A percentile compares a stretch with the other conserved stretches of the same genome.
phyloP scores from a whole-genome alignment of 2,797 vertebrate species.

The Arremon brunneinucha region DNA sequence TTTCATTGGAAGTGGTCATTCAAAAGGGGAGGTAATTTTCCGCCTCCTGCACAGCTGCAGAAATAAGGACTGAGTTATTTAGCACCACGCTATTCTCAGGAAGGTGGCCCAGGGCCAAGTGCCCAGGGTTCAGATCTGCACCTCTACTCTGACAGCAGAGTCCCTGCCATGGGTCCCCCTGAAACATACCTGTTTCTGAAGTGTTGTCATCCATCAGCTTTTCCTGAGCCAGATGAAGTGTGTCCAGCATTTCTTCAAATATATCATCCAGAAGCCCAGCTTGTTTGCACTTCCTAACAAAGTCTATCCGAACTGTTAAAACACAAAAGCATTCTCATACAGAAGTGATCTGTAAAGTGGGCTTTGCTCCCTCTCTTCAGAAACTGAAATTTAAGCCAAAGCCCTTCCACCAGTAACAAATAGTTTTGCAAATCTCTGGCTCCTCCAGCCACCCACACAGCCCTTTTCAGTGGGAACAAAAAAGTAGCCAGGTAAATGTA shows the following conservation, averaged over 20 bases:
- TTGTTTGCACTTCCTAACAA: constrained; percentile 74
- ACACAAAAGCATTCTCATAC: not conserved
- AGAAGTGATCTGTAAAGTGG: not conserved
- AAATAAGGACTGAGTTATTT: not conserved
- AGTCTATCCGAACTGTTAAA: constrained; percentile 47
- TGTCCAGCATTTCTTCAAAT: constrained; percentile 74
- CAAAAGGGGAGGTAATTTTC: not conserved
- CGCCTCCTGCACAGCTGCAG: not conserved
- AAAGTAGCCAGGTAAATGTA: fast-evolving
- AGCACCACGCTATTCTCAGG: not conserved
- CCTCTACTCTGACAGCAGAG: not conserved
- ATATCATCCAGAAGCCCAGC: constrained; percentile 73
- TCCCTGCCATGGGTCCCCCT: not conserved
- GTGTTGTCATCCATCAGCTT: constrained; percentile 71
- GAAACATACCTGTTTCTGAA: constrained; percentile 71
- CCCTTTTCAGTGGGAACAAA: not conserved
- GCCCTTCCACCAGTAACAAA: not conserved
- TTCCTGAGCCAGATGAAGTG: constrained; percentile 65
- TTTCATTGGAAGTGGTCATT: not conserved
- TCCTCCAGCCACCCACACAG: not conserved
- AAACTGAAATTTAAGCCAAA: not conserved
- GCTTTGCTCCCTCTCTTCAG: not conserved
- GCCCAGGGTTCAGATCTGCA: not conserved
- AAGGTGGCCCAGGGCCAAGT: not conserved
- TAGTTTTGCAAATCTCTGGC: not conserved